A percentile compares a stretch with the other conserved stretches of the same genome.
phyloP scores from a whole-genome alignment of 2,797 vertebrate genomes.

The Oreonectes daqikongensis region DNA sequence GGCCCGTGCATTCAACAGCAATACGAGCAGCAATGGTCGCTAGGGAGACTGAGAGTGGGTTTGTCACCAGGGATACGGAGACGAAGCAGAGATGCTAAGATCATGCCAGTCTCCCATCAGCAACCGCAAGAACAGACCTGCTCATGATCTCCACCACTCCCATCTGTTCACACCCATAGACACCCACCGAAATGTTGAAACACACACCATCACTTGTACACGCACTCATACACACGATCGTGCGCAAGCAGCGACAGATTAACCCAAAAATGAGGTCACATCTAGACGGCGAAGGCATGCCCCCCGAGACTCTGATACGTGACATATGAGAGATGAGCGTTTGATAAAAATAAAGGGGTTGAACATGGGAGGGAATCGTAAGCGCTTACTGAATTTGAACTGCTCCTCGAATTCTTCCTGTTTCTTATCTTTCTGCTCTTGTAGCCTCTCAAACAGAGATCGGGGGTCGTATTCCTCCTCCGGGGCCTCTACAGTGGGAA shows the following conservation, averaged over 20 bases:
- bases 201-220: constrained; percentile 14
- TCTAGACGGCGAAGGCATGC: constrained; percentile 5
- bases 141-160: constrained; percentile 38
- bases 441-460: constrained; percentile 89
- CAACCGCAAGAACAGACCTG: constrained; percentile 48
- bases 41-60: constrained; percentile 54
- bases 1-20: constrained; percentile 39
- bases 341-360: constrained; percentile 1
- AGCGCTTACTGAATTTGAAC: constrained; percentile 95
- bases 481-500: constrained; percentile 82
- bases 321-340: constrained; percentile 3
- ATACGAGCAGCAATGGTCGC: constrained; percentile 51
- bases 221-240: neutral
- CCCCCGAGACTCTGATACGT: neutral
- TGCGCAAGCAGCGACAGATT: constrained; percentile 12
- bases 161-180: constrained; percentile 49
- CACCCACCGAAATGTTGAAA: constrained; percentile 31
- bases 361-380: neutral
- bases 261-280: constrained; percentile 33
- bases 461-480: constrained; percentile 92
- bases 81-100: constrained; percentile 48
- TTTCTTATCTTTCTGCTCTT: constrained; percentile 97
- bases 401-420: constrained; percentile 97
- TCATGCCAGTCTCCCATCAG: constrained; percentile 57
- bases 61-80: constrained; percentile 61